Evolutionary conservation across 2,113 vertebrate genomes (phyloP).

Genomic region (Anhinga anhinga): DNA sequence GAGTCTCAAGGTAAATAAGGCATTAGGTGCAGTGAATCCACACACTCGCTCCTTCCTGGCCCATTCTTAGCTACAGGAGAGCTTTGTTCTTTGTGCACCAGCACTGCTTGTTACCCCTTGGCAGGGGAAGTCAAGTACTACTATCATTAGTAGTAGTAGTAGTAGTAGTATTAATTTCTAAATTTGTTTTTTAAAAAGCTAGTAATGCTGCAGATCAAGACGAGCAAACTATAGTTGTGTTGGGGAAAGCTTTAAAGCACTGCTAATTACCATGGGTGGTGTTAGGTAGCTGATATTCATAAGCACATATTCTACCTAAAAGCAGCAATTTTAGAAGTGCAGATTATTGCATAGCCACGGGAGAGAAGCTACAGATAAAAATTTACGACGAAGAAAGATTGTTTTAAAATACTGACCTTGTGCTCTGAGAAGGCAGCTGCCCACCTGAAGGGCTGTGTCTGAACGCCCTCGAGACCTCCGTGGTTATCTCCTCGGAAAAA

Average conservation of each 20-base stretch:
- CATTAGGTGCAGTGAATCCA: not conserved
- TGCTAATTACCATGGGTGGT: not conserved
- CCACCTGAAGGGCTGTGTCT: not conserved
- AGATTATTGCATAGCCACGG: not conserved
- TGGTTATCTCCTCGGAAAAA: not conserved
- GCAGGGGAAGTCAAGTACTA: no score
- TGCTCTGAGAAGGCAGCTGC: not conserved
- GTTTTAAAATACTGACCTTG: not conserved
- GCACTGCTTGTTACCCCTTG: not conserved
- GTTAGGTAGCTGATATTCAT: not conserved
- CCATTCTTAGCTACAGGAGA: not conserved
- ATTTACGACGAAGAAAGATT: not conserved
- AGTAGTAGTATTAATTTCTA: not conserved
- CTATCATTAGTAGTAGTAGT: no score
- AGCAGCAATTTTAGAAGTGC: not conserved
- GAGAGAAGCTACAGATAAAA: not conserved
- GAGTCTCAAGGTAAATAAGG: not conserved
- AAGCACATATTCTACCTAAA: not conserved
- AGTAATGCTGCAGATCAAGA: not conserved
- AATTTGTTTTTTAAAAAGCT: not conserved
- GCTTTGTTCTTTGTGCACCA: not conserved
- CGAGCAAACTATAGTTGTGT: not conserved
- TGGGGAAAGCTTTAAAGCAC: not conserved
- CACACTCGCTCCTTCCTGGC: not conserved
- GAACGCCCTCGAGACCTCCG: not conserved